phyloP scores from a whole-genome alignment of 2,797 vertebrate genomes.

The Champsocephalus esox region DNA sequence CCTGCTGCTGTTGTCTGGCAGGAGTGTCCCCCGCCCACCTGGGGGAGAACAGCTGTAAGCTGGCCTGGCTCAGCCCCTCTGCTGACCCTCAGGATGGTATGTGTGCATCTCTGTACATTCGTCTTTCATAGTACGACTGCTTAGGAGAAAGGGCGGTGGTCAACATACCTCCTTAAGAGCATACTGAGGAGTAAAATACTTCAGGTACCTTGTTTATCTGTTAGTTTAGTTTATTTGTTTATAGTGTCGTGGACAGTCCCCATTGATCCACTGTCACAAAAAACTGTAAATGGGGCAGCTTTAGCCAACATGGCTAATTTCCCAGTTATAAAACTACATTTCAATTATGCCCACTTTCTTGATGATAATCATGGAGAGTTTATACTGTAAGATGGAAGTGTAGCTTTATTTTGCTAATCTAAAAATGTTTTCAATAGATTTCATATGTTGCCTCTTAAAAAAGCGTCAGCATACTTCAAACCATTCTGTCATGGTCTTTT shows the following conservation, averaged over 20 bases:
- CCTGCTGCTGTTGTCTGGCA: conserved; percentile 43
- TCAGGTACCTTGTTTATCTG: no score
- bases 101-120: conserved; percentile 25
- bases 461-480: neutral
- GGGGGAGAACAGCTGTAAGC: conserved; percentile 88
- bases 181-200: no score
- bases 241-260: no score
- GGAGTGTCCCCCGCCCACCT: conserved; percentile 82
- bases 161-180: neutral
- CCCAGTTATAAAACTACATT: neutral
- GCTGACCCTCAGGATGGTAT: conserved; percentile 86
- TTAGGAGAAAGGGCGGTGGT: neutral
- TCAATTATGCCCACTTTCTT: neutral
- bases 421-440: neutral
- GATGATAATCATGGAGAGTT: neutral
- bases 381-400: neutral
- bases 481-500: neutral
- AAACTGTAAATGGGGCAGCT: no score
- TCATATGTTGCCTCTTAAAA: neutral
- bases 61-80: conserved; percentile 89
- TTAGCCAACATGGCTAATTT: no score
- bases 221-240: no score
- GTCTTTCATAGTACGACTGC: neutral
- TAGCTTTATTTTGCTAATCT: neutral
- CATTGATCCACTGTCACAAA: no score